Base-by-base conservation (phyloP, 2,888 invertebrate genomes). In the Gibbula magus region DNA sequence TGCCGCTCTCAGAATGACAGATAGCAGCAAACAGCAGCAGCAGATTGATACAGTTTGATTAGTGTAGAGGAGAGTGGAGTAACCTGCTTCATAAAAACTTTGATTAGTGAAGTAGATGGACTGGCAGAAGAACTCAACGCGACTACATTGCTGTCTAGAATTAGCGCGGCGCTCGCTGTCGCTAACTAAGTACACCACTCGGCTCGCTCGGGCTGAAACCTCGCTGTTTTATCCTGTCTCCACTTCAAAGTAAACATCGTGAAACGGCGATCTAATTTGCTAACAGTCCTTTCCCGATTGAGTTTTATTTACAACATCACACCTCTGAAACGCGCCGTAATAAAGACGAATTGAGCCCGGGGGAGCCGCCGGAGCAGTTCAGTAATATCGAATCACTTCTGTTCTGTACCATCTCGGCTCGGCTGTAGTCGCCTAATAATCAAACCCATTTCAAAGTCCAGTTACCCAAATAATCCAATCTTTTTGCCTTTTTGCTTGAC, bases 391-490 rank as follows among this genome's bases (percentile, higher is more conserved):
- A 70, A 70, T 70, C 70, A 35, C 70, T 70, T 56, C 70, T 70
- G 39, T 70, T 70, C 35, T 70, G 70, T 70, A 1, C 35, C 10
- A 10, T 7, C 32, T 70, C 35, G 29, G 39, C 35, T 16, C 35
- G 18, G 20, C 70, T 35, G 7, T 70, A 20, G 70, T 20, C n/a
- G 20, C n/a, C 35, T 35, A 70, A 70, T 70, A 32, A 70, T 20
- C 70, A 70, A 70, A 70, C 70, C 70, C 29, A 70, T 70, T 20
- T 35, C 35, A 18, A 70, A 70, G 35, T 70, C 70, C 70, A 70
- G 70, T 70, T 70, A 70, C 70, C 70, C 70, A 70, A 70, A 70
- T 70, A 70, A 70, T 70, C 25, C 70, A 70, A 70, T 70, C 70
- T 70, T 70, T 70, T 70, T 70, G 70, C 70, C 70, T 70, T 70